phyloP scores from a whole-genome alignment of 2,797 vertebrate genomes.

The Balearica regulorum region DNA sequence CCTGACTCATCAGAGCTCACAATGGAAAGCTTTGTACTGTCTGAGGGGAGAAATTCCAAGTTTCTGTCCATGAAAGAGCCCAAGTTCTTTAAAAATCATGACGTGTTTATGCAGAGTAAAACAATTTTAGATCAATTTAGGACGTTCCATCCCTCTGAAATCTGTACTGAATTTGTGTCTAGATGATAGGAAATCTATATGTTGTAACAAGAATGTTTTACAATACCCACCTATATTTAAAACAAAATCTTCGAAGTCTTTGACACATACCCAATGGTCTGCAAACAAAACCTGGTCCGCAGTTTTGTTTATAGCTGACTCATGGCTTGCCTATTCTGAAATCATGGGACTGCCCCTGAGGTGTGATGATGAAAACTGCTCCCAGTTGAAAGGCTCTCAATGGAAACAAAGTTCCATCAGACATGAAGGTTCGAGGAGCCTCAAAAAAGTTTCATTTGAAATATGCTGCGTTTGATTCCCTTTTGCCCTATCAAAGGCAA shows the following conservation, averaged over 20 bases:
- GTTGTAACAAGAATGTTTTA: neutral
- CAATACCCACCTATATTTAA: neutral
- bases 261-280: neutral
- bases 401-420: neutral
- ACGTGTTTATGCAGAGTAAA: conserved; percentile 9
- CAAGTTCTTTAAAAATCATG: conserved; percentile 14
- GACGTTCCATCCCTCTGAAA: neutral
- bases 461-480: neutral
- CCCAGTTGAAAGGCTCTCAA: neutral
- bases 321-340: neutral
- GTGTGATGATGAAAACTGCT: neutral
- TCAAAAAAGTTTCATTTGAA: neutral
- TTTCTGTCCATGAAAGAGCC: conserved; percentile 17
- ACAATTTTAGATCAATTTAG: conserved; percentile 26
- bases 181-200: neutral
- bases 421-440: neutral
- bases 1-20: neutral
- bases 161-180: neutral
- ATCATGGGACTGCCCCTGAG: neutral
- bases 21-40: conserved; percentile 16
- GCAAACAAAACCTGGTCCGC: neutral
- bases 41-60: conserved; percentile 26
- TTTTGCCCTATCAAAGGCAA: neutral
- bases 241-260: neutral
- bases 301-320: neutral